phyloP scores from a whole-genome alignment of 2,888 invertebrate genomes.

The Timandra comae region DNA sequence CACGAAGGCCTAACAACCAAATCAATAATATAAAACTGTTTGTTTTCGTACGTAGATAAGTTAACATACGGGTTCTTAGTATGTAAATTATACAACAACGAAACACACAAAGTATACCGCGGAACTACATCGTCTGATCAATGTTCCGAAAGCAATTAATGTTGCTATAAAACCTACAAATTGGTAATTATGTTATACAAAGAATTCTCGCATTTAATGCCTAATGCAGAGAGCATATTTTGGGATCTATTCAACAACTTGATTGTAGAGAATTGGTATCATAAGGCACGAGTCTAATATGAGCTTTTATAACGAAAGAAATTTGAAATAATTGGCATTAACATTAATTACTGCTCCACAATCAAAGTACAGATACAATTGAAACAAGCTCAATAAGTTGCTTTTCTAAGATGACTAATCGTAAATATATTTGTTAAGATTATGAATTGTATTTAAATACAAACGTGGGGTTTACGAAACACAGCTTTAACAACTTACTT shows the following conservation, averaged over 20 bases:
- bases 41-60: constrained; percentile 27
- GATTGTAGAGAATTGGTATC: constrained; percentile 25
- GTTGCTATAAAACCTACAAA: constrained; percentile 55
- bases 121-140: constrained; percentile 38
- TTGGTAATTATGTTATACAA: constrained; percentile 29
- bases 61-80: constrained; percentile 41
- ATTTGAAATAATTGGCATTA: constrained; percentile 51
- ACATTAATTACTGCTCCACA: constrained; percentile 34
- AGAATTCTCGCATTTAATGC: constrained; percentile 21
- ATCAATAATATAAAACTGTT: constrained; percentile 14
- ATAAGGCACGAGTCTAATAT: constrained; percentile 47
- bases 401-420: constrained; percentile 32
- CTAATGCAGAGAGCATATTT: constrained; percentile 46
- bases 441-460: too few relatives aligned
- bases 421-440: constrained; percentile 3
- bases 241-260: constrained; percentile 57
- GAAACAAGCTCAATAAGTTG: constrained; percentile 27
- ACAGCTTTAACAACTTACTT: constrained; percentile 1
- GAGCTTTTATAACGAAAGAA: constrained; percentile 50
- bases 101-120: constrained; percentile 25
- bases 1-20: constrained; percentile 25
- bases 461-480: too few relatives aligned
- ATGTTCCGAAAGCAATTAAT: constrained; percentile 49
- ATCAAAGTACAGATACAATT: constrained; percentile 16
- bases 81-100: constrained; percentile 48